phyloP scores from a whole-genome alignment of 23 tunicate species.

The Clavelina lepadiformis region DNA sequence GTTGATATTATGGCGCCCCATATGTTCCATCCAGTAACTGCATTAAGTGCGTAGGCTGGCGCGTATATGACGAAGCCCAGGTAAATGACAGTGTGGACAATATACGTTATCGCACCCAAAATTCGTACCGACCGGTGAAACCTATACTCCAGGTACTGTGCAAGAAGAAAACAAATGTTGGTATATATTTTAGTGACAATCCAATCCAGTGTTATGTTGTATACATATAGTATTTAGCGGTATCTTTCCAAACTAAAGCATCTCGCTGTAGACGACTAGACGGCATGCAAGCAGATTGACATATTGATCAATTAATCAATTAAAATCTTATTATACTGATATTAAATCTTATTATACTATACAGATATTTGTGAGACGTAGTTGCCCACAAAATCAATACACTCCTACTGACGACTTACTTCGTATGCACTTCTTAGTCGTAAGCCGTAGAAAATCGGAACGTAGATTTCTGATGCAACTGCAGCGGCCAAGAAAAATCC shows the following conservation, averaged over 20 bases:
- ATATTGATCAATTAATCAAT: too few relatives aligned
- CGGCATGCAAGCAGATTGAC: too few relatives aligned
- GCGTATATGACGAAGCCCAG: slow-evolving; percentile 71
- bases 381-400: too few relatives aligned
- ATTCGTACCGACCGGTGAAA: slow-evolving; percentile 58
- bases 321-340: background rate
- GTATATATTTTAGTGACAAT: too few relatives aligned
- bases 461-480: slow-evolving; percentile 49
- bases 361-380: background rate
- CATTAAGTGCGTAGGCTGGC: slow-evolving; percentile 60
- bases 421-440: slow-evolving; percentile 61
- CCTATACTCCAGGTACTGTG: slow-evolving; percentile 59
- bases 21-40: too few relatives aligned
- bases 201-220: too few relatives aligned
- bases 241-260: too few relatives aligned
- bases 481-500: slow-evolving; percentile 36
- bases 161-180: background rate
- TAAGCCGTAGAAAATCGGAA: slow-evolving; percentile 48
- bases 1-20: slow-evolving; percentile 47
- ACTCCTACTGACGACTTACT: too few relatives aligned
- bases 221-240: too few relatives aligned
- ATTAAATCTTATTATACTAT: too few relatives aligned
- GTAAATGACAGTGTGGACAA: slow-evolving; percentile 58
- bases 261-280: background rate
- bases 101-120: slow-evolving; percentile 35